These are phyloP conservation scores for Catharus minimus DNA, from an alignment of 2,113 vertebrate genomes.

Conservation along the genomic window DNA sequence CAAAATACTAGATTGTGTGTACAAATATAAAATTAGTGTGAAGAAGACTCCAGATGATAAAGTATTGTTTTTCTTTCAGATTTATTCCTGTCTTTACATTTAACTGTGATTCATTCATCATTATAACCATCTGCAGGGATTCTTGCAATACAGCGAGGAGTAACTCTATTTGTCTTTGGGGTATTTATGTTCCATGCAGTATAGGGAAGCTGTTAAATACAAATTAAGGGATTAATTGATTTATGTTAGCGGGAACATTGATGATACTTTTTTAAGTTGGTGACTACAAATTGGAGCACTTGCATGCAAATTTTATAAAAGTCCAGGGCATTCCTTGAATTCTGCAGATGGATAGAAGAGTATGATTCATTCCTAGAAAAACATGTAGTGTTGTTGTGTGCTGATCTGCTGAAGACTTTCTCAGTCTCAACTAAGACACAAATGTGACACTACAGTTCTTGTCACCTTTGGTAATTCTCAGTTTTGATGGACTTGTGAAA, in stretches of 20 bases:
- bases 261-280: neutral
- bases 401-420: neutral
- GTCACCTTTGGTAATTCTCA: neutral
- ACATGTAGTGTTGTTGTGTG: rapidly evolving
- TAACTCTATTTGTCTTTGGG: neutral
- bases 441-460: neutral
- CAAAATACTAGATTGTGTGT: neutral
- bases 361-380: neutral
- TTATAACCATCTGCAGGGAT: neutral
- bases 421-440: neutral
- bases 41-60: neutral
- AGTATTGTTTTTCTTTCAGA: neutral
- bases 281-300: neutral
- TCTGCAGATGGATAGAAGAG: neutral
- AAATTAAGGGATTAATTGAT: neutral
- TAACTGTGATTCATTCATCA: neutral
- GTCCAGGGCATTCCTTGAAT: neutral
- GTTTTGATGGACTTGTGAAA: neutral
- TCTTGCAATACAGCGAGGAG: neutral
- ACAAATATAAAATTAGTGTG: neutral
- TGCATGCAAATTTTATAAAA: neutral
- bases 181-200: neutral
- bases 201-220: neutral
- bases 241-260: neutral
- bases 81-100: neutral